These are phyloP conservation scores for Lethrus apterus DNA, from an alignment of 1,140 invertebrate genomes.

Conservation along the genomic window DNA sequence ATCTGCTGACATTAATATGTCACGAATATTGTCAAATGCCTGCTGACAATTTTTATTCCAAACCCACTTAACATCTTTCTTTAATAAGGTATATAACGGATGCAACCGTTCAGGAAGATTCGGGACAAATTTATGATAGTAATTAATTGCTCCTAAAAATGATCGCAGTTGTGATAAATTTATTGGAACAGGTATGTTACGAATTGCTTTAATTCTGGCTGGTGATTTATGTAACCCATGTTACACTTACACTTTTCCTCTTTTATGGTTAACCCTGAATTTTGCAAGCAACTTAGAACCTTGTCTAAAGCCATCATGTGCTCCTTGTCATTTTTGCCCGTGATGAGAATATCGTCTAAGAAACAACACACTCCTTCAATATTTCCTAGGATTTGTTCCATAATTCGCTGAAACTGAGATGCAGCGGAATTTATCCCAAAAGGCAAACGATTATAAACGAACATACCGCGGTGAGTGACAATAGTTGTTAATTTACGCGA, in stretches of 20 bases:
- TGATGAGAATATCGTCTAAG: constrained; percentile 32
- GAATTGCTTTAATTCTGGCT: too few relatives aligned
- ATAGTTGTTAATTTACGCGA: constrained; percentile 17
- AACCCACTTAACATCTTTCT: too few relatives aligned
- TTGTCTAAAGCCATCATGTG: constrained; percentile 6
- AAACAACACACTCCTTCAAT: constrained; percentile 23
- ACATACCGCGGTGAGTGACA: constrained; percentile 24
- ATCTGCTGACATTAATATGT: too few relatives aligned
- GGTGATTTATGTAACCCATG: constrained; percentile 5
- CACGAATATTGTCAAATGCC: too few relatives aligned
- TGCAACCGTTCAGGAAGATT: too few relatives aligned
- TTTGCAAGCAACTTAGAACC: constrained; percentile 6
- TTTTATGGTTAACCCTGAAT: constrained; percentile 13
- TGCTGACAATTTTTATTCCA: too few relatives aligned
- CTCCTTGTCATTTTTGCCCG: constrained; percentile 16
- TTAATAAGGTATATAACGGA: too few relatives aligned
- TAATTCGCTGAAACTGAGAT: constrained; percentile 4
- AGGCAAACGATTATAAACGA: constrained; percentile 27
- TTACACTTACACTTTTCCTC: constrained; percentile 9
- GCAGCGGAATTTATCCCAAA: constrained; percentile 32
- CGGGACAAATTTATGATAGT: too few relatives aligned
- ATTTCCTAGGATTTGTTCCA: constrained; percentile 23
- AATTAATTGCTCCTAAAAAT: too few relatives aligned
- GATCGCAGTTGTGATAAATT: too few relatives aligned
- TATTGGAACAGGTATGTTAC: too few relatives aligned